Evolutionary conservation across 2,113 vertebrate species (phyloP), one percentile per base, ranked within the genome.

Genomic region (Zonotrichia leucophrys): DNA sequence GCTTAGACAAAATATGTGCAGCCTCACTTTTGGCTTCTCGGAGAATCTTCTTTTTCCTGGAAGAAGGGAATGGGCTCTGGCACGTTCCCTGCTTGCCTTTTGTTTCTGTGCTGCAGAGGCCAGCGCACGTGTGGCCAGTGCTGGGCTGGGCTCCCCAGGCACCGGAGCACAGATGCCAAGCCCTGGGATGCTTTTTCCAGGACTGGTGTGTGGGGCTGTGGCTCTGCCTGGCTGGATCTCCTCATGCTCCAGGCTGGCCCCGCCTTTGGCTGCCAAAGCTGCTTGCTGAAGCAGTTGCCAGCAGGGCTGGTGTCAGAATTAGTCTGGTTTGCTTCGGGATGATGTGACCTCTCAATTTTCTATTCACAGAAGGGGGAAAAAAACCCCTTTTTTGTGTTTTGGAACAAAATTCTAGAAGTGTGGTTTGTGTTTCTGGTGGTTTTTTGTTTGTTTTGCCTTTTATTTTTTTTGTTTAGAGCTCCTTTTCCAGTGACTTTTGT

Each of bases 201-300:
- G 77, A n/a, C 55, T 15, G 2, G 28, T 87, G 72, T 60, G 55
- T 4, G 5, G 64, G 25, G 39, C 49, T 89, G 49, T 44, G 93
- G 70, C 70, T 80, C 93, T 92, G 87, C 70, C 67, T 94, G 88
- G 59, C 67, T 92, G 86, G n/a, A 66, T 96, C 93, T 83, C 80
- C 82, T 83, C 8, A 3, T 24, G 56, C 52, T 94, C 67, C 83
- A 91, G 87, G 59, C 77, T 85, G 68, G 70, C 33, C 83, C 41
- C 47, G 50, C 2, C 4, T 63, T 84, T 66, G 74, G 46, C 90
- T 90, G 83, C 77, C 66, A 63, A 58, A 88, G 66, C 33, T 80
- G 20, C 70, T 58, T n/a, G n/a, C n/a, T n/a, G 64, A 64, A 77
- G 58, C 27, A 50, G 12, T 24, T 96, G 88, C 83, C 88, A 91